Evolutionary conservation across 2,888 invertebrate species (phyloP), one percentile per base, ranked within the genome.

Genomic region (Melolontha melolontha): DNA sequence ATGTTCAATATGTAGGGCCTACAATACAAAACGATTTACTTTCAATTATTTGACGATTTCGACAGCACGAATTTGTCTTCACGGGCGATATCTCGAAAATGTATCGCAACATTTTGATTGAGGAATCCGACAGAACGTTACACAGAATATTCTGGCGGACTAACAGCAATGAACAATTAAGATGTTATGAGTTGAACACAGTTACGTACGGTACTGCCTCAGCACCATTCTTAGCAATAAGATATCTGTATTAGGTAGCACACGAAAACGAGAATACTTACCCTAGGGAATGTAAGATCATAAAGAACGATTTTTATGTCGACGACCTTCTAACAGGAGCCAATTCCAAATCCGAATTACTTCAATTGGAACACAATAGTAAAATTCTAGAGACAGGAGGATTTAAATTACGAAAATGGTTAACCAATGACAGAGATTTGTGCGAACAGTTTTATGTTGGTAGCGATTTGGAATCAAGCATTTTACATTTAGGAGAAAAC

Each of bases 81-180:
- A 75, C 75, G 5, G 78, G 78, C 0, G 82, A 82, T 65, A 77
- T 83, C 8, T 75, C 72, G 14, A 81, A 82, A 70, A 81, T 81
- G 78, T 81, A 78, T 66, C 71, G 79, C 0, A 79, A 80, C 67
- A 75, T 81, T 12, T 8, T 40, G 0, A 64, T 81, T 0, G 63
- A 74, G n/a, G 51, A 67, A 0, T 66, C 68, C 1, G 76, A 82
- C 52, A 59, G 75, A 16, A 40, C 74, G 12, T 74, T 76, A 5
- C 81, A 81, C 50, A 62, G 76, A 5, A 80, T 84, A 5, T 51
- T 83, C 1, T 82, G 81, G 82, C 54, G 78, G n/a, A 11, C 14
- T 10, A 54, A 55, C 22, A 57, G 71, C 2, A 27, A 72, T 47
- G 69, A 72, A n/a, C 47, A 67, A 12, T 64, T 64, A 34, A 22